Base-by-base conservation (phyloP, 2,797 vertebrate species). In the Crax fasciolata region DNA sequence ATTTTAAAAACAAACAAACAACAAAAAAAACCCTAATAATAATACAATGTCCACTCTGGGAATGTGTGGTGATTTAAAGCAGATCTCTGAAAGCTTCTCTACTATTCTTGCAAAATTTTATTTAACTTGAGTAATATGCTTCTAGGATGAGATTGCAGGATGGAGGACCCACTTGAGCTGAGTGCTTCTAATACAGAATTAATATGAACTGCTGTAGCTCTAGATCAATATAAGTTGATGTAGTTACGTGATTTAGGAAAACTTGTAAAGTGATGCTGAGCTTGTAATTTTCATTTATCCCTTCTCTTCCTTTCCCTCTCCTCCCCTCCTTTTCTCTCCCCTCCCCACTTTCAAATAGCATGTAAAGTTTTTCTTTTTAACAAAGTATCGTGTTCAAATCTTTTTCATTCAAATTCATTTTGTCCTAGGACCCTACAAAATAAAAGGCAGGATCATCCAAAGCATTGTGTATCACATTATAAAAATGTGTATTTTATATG, bases 101-200 rank as follows among this genome's bases (percentile, higher is more conserved):
- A 32, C 19, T 49, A 7, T 80, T 92, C 46, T 57, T 81, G n/a
- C 13, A 91, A 91, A 91, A 84, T 65, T 51, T 61, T 86, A 62
- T 32, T 84, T 59, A 87, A 63, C 23, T 89, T 82, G 59, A 95
- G 68, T 85, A 87, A 67, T 58, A 21, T 13, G 18, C 10, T 71
- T 32, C 41, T 73, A 82, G 63, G 41, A 91, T 71, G 12, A 35
- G 16, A 58, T 65, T 89, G 41, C 38, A 90, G 30, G 21, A 30
- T 74, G 80, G 66, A 88, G 18, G 20, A 91, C 7, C 38, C 41
- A 72, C 85, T 96, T 80, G 38, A 86, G 30, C 55, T 0, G 0
- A 95, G 59, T 61, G 52, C 73, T 94, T 77, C 61, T 48, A 5
- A 52, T 62, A 66, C 48, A 92, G 78, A 89, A 91, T 78, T 93